Percentiles rank a stretch among this genome's conserved stretches.
Evolutionary conservation across 2,888 invertebrate genomes (phyloP).

Genomic region (Diadromus collaris): DNA sequence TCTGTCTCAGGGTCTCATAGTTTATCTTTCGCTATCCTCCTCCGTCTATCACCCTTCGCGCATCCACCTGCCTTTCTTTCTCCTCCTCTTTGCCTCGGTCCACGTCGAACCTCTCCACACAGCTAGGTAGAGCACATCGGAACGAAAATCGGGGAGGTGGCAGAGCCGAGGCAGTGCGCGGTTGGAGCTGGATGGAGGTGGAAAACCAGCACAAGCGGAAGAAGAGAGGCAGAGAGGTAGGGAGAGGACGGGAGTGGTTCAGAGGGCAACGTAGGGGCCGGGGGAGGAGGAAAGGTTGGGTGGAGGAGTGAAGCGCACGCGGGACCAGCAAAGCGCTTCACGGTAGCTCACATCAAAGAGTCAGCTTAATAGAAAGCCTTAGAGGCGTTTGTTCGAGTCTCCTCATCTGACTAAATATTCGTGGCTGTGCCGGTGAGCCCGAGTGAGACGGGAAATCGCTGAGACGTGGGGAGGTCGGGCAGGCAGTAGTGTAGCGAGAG

Average conservation of each 20-base stretch:
- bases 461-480: neutral
- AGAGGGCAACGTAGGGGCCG: constrained; percentile 53
- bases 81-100: constrained; percentile 19
- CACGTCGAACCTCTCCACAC: constrained; percentile 35
- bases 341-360: constrained; percentile 79
- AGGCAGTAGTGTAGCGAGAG: neutral
- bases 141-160: constrained; percentile 32
- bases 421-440: constrained; percentile 68
- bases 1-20: constrained; percentile 49
- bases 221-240: constrained; percentile 37
- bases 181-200: constrained; percentile 49
- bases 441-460: constrained; percentile 24
- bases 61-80: constrained; percentile 11
- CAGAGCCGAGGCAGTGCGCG: constrained; percentile 20
- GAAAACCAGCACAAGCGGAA: constrained; percentile 42
- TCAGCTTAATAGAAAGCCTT: constrained; percentile 83
- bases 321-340: constrained; percentile 74
- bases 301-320: constrained; percentile 58
- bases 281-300: constrained; percentile 43
- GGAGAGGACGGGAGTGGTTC: constrained; percentile 46
- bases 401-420: constrained; percentile 80
- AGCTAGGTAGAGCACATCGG: constrained; percentile 28
- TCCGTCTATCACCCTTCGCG: constrained; percentile 13
- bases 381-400: constrained; percentile 83
- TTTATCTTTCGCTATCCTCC: constrained; percentile 50